Evolutionary conservation across 2,797 vertebrate genomes (phyloP).

Genomic region (Lithobates pipiens): DNA sequence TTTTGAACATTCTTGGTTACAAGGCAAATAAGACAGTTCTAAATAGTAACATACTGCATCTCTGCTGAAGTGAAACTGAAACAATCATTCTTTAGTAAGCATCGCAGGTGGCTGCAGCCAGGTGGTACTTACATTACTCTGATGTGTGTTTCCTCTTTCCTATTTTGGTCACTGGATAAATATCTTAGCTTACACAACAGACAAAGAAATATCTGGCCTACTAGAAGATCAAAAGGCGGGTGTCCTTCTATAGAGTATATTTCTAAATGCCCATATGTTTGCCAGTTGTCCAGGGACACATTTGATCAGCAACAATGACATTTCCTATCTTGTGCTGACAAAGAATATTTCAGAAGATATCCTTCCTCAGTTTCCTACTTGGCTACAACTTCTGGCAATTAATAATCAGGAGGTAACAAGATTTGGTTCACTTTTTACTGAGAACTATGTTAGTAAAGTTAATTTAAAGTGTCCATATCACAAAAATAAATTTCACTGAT

Average conservation of each 20-base stretch:
- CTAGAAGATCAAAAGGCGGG: neutral
- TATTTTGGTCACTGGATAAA: conserved; percentile 22
- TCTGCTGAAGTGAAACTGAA: conserved; percentile 54
- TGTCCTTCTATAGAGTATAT: neutral
- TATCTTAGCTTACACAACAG: neutral
- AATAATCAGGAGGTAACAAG: neutral
- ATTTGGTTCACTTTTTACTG: neutral
- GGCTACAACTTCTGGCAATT: neutral
- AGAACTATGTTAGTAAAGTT: neutral
- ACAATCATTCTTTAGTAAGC: conserved; percentile 50
- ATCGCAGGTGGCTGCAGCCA: conserved; percentile 43
- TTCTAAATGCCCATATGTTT: neutral
- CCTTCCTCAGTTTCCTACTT: conserved; percentile 68
- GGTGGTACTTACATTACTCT: neutral
- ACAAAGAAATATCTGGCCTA: neutral
- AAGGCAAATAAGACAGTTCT: conserved; percentile 55
- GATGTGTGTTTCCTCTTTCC: conserved; percentile 20
- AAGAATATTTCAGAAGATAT: conserved; percentile 68
- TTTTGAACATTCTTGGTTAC: conserved; percentile 52
- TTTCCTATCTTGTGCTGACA: conserved; percentile 34
- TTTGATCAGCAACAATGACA: conserved; percentile 7
- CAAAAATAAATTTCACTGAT: too few relatives aligned
- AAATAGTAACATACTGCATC: conserved; percentile 53
- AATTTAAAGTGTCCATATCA: too few relatives aligned
- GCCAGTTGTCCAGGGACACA: conserved; percentile 7